Percentiles rank a stretch among this genome's conserved stretches.
phyloP scores from a whole-genome alignment of 2,113 vertebrate genomes.

The Origma solitaria region DNA sequence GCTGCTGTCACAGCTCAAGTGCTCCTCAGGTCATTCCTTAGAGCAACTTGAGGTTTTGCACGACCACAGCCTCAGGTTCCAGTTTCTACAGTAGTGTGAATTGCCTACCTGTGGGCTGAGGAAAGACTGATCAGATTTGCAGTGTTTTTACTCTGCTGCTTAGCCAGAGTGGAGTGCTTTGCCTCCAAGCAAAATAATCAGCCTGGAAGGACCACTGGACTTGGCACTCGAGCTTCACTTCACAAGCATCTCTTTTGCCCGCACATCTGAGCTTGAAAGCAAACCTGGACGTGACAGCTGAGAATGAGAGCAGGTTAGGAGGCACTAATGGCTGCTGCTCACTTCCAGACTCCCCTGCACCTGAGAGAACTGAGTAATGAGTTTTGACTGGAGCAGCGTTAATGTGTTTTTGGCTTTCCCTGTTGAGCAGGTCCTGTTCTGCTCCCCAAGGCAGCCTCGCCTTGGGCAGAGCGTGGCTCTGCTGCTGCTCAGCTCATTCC shows the following conservation, averaged over 20 bases:
- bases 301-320: background rate
- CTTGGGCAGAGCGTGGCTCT: accelerated
- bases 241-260: background rate
- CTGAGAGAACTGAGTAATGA: background rate
- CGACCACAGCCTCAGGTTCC: background rate
- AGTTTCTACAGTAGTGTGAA: background rate
- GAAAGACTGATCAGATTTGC: background rate
- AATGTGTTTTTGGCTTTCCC: background rate
- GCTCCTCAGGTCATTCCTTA: background rate
- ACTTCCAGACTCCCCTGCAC: background rate
- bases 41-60: background rate
- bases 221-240: background rate
- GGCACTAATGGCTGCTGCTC: background rate
- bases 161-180: background rate
- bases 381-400: background rate
- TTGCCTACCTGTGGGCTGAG: background rate
- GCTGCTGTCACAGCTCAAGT: background rate
- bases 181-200: background rate
- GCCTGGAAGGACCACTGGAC: background rate
- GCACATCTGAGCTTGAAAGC: background rate
- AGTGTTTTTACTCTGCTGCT: background rate
- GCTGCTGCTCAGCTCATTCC: background rate
- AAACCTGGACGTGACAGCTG: background rate
- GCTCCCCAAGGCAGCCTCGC: background rate
- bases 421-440: background rate